These are phyloP conservation scores for Actinopyga echinites DNA, from an alignment of 53 echinoderm and acorn worm genomes.

Conservation along the genomic window DNA sequence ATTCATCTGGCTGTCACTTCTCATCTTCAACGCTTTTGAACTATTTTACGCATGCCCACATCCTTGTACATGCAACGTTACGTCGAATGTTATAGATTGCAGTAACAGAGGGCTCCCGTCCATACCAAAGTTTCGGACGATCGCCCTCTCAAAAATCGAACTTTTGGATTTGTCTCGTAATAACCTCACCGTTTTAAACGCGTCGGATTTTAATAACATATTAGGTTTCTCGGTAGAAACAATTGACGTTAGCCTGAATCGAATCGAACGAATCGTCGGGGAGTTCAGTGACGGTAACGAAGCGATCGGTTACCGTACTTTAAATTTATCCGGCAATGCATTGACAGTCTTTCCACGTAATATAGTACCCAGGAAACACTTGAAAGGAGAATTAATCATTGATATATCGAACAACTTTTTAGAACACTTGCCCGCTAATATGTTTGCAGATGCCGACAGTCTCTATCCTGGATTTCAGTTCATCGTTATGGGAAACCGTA, in stretches of 20 bases:
- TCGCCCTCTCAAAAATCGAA: slow-evolving; percentile 10
- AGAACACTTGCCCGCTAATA: not conserved
- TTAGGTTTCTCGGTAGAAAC: not conserved
- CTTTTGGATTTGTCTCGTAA: slow-evolving; percentile 25
- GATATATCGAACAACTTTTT: slow-evolving; percentile 12
- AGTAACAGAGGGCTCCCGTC: not conserved
- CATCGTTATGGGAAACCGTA: not conserved
- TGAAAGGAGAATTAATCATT: not conserved
- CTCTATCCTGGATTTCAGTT: not conserved
- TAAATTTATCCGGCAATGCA: slow-evolving; percentile 19
- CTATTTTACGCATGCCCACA: not conserved
- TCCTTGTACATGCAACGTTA: not conserved
- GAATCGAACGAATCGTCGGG: not conserved
- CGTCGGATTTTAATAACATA: slow-evolving; percentile 7
- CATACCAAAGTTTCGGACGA: not conserved
- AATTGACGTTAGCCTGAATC: slow-evolving; percentile 29
- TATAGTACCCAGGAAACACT: not conserved
- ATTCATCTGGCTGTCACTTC: no score
- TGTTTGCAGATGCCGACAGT: not conserved
- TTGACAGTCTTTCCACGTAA: slow-evolving; percentile 11
- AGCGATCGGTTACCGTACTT: slow-evolving; percentile 6
- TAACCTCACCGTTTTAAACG: slow-evolving; percentile 21
- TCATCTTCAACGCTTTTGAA: not conserved
- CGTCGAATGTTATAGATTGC: slow-evolving; percentile 3
- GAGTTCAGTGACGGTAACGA: slow-evolving; percentile 14